phyloP scores from a whole-genome alignment of 2,888 invertebrate species.

The Pilophorus perplexus region DNA sequence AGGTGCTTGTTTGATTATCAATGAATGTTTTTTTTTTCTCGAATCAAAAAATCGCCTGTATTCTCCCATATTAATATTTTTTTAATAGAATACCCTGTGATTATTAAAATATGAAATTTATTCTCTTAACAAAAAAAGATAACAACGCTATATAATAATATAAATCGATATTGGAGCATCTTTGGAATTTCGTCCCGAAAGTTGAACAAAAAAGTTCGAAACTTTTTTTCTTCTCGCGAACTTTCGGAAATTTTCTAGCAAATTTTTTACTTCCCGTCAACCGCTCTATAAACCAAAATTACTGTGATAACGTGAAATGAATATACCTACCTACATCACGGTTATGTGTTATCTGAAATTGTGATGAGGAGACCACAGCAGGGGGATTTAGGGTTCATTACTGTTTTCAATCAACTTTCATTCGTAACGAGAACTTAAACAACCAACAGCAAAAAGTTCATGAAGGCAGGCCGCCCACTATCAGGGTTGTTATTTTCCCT shows the following conservation, averaged over 20 bases:
- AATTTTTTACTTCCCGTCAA: conserved; percentile 7
- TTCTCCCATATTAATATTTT: conserved; percentile 42
- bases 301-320: neutral
- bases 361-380: neutral
- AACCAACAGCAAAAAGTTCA: too few relatives aligned
- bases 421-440: too few relatives aligned
- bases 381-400: too few relatives aligned
- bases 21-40: conserved; percentile 42
- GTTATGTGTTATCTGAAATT: neutral
- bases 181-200: neutral
- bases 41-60: conserved; percentile 47
- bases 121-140: conserved; percentile 41
- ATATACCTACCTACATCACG: neutral
- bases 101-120: conserved; percentile 47
- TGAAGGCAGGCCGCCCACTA: too few relatives aligned
- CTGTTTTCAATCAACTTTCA: too few relatives aligned
- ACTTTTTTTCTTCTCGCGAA: neutral
- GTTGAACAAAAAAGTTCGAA: too few relatives aligned
- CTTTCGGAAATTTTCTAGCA: neutral
- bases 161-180: conserved; percentile 29
- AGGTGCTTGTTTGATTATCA: conserved; percentile 46
- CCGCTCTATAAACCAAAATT: neutral
- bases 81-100: conserved; percentile 48
- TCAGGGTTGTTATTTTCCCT: too few relatives aligned
- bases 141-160: conserved; percentile 42